Evolutionary conservation across 2,113 vertebrate genomes (phyloP), one percentile per base, ranked within the genome.

Genomic region (Seriola rivoliana): DNA sequence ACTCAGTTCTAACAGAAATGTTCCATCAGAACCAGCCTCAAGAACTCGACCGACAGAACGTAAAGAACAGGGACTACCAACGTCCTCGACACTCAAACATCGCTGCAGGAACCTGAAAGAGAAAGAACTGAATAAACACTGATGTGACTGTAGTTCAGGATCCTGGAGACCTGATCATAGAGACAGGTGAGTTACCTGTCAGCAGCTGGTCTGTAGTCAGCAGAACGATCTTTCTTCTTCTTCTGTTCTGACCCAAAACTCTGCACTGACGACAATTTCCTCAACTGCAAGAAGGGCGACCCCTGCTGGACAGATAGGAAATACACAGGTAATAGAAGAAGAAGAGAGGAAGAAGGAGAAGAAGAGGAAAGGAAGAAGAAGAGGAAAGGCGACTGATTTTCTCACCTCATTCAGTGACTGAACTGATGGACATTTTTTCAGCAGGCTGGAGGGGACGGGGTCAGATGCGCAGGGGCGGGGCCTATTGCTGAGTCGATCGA

Each of bases 21-120:
- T 97, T 62, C 97, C 97, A 0, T 98, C 97, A 0, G 96, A 93
- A 81, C 95, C 96, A 23, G 95, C 94, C 80, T 96, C 92, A n/a
- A 96, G 89, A 84, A 98, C 92, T 0, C 94, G 95, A 3, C 97
- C 97, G 38, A 97, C 95, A 0, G 93, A 78, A 0, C 94, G 96
- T 4, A 89, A 87, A 19, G 87, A 92, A 5, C 90, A 91, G 0
- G 97, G 97, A 0, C 67, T 72, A 0, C 96, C 91, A 0, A 97
- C 96, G 1, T 97, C 97, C 78, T 97, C 95, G 44, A 96, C 92
- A 0, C 96, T 97, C 78, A 98, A 94, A 0, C 95, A 85, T 17
- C 90, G 94, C 80, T 89, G 75, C 13, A 85, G 63, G 8, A 44
- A 71, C 62, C 91, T 92, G 66, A 78, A 16, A 58, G 1, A 72